Percentiles rank a stretch among this genome's conserved stretches.
These are phyloP conservation scores for Coleophora deauratella DNA, from an alignment of 2,888 invertebrate species.

Conservation along the genomic window DNA sequence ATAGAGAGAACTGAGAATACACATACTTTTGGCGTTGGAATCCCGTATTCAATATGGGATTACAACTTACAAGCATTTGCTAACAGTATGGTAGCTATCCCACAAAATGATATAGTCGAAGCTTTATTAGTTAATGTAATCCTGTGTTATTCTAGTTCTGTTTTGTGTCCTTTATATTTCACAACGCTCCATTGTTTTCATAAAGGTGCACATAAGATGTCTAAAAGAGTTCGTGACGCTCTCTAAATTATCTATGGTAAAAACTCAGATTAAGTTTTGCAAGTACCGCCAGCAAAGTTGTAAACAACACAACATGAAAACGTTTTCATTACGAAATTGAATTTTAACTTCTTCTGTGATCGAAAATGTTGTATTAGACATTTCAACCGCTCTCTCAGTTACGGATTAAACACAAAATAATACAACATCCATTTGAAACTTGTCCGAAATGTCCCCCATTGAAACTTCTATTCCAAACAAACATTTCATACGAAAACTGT, in stretches of 20 bases:
- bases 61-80: conserved; percentile 14
- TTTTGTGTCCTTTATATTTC: no score
- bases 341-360: no score
- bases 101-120: not conserved
- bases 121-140: no score
- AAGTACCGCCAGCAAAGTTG: not conserved
- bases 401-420: conserved; percentile 65
- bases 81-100: conserved; percentile 6
- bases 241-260: no score
- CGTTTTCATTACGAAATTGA: no score
- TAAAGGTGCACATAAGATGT: no score
- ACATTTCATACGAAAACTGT: conserved; percentile 69
- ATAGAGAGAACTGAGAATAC: conserved; percentile 29
- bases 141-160: no score
- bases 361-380: no score
- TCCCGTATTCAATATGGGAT: conserved; percentile 10
- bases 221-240: no score
- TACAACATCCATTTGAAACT: conserved; percentile 48
- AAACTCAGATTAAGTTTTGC: no score
- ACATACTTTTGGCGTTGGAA: conserved; percentile 13
- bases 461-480: conserved; percentile 56
- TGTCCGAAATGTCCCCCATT: conserved; percentile 41
- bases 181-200: no score
- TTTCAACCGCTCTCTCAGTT: conserved; percentile 31
- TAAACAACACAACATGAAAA: not conserved